Base-by-base conservation (phyloP, 2,888 invertebrate species). In the Diogma glabrata region DNA sequence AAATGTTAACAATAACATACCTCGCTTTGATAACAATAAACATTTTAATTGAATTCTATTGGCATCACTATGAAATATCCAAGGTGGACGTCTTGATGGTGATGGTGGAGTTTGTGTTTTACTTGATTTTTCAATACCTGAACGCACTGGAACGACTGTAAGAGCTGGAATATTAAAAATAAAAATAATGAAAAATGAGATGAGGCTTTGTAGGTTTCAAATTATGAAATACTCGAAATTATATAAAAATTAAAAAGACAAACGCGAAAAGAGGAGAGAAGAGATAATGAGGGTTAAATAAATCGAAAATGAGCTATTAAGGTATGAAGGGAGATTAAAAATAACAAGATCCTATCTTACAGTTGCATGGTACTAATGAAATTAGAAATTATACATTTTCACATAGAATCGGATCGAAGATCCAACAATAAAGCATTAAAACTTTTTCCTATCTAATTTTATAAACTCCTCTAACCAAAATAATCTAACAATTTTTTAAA, bases 31-130 rank as follows among this genome's bases (percentile, higher is more conserved):
- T n/a, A n/a, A n/a, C n/a, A n/a, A n/a, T n/a, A n/a, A n/a, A n/a
- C n/a, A n/a, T n/a, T n/a, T n/a, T n/a, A n/a, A n/a, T n/a, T n/a
- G n/a, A n/a, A n/a, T n/a, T n/a, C n/a, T n/a, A n/a, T n/a, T n/a
- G n/a, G n/a, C n/a, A n/a, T n/a, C 60, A 56, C 62, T 67, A 49
- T 64, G 57, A 30, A 65, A 60, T 30, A 63, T 60, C 64, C 68
- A 65, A n/a, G 66, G 64, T 48, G 69, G 63, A 50, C 63, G 61
- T 10, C 63, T 63, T 49, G 69, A 66, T 43, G 68, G 64, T 9
- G 62, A 60, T 23, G 63, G 61, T 49, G 67, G 60, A 33, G 62
- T 60, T 50, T 55, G 55, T 56, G 64, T 64, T 17, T 57, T 52
- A 54, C 64, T 60, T 47, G 60, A 58, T 56, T 64, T 67, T 36